Evolutionary conservation across 2,113 vertebrate species (phyloP), one percentile per base, ranked within the genome.

Genomic region (Ictidomys tridecemlineatus): DNA sequence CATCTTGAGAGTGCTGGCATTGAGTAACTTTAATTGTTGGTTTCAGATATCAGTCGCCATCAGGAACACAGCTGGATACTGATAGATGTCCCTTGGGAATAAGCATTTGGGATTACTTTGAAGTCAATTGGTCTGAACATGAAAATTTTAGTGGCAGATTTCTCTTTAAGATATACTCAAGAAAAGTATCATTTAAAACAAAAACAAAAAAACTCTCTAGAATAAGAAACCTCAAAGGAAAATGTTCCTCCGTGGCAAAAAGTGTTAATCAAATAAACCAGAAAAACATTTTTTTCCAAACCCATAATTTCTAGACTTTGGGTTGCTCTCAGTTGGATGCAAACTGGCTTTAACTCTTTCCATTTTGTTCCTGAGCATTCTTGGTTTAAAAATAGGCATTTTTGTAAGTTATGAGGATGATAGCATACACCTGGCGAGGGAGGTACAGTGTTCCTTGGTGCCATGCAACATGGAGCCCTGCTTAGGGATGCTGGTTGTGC

Each of bases 251-350:
- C 17, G 85, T 94, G 96, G 74, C 56, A 79, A 97, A 42, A 51
- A 51, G 67, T 92, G 73, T 98, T 95, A 98, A 98, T 97, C 96
- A 98, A 96, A 96, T 95, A 97, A 97, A 94, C 86, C 73, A 78
- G 96, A 77, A 93, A 94, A 94, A 70, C 74, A 48, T 93, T 65
- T 93, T 93, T 95, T 53, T 26, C 82, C 85, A 95, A 95, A 20
- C 82, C 72, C 73, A 1, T 86, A 85, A 95, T 97, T 98, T 96
- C 86, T 82, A 79, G 3, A 42, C 53, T 96, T 84, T 34, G 45
- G 34, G 26, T 86, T 92, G 42, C 80, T 89, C 86, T 92, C 53
- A 14, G 78, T 96, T 92, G 73, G 48, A 91, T 42, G 1, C 26
- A 69, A 37, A 48, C 32, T 65, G 30, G 30, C 76, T 85, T 91